Evolutionary conservation across 2,113 vertebrate species (phyloP).

Genomic region (Rhinogobius similis): DNA sequence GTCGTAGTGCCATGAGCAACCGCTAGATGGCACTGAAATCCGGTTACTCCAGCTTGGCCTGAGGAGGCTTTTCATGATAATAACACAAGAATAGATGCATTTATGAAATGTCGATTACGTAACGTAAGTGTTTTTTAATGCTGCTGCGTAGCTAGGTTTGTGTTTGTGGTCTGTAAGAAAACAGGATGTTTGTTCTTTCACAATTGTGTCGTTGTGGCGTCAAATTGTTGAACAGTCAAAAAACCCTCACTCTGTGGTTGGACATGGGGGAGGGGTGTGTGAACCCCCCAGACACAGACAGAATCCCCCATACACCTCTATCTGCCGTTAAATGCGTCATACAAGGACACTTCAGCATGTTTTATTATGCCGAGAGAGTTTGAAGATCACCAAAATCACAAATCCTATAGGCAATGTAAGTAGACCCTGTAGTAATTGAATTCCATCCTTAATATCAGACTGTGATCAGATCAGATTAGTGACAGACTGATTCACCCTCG

Average conservation of each 20-base stretch:
- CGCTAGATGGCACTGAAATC: conserved; percentile 53
- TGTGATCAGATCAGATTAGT: too few relatives aligned
- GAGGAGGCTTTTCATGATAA: neutral
- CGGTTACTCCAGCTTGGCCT: neutral
- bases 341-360: conserved; percentile 30
- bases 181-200: neutral
- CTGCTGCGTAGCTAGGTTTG: neutral
- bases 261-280: neutral
- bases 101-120: conserved; percentile 1
- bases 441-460: neutral
- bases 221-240: neutral
- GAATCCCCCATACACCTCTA: conserved; percentile 13
- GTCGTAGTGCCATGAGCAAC: neutral
- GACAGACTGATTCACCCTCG: too few relatives aligned
- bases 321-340: neutral
- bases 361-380: conserved; percentile 28
- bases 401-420: neutral
- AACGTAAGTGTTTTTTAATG: neutral
- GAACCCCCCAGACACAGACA: too few relatives aligned
- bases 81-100: neutral
- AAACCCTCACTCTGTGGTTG: neutral
- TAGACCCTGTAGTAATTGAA: neutral
- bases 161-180: neutral
- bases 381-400: conserved; percentile 21
- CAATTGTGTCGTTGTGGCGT: neutral